Percentiles rank a stretch among this genome's conserved stretches.
phyloP scores from a whole-genome alignment of 2,888 invertebrate species.

The Aricia artaxerxes region DNA sequence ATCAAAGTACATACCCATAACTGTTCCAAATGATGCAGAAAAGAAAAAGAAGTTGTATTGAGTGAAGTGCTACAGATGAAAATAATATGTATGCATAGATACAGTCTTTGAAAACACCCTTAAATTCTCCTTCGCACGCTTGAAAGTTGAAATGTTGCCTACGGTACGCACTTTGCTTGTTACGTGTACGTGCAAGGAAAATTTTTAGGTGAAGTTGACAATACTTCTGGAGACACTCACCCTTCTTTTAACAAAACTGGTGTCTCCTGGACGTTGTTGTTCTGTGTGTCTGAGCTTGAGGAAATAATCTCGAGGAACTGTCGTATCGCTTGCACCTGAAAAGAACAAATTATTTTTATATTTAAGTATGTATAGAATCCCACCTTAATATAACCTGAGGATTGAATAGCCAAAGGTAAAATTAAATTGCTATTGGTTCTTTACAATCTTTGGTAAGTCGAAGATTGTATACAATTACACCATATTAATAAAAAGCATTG shows the following conservation, averaged over 20 bases:
- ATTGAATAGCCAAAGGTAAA: no score
- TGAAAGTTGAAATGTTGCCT: neutral
- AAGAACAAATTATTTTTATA: slow-evolving; percentile 32
- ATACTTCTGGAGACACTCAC: slow-evolving; percentile 77
- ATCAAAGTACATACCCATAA: slow-evolving; percentile 65
- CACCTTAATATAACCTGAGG: no score
- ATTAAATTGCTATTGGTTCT: no score
- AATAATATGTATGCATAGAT: slow-evolving; percentile 21
- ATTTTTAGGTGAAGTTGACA: neutral
- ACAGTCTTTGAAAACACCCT: neutral
- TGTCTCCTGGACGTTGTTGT: slow-evolving; percentile 81
- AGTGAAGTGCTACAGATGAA: slow-evolving; percentile 30
- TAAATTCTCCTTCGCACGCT: neutral
- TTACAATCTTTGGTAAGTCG: no score
- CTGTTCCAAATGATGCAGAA: slow-evolving; percentile 62
- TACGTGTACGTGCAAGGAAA: neutral
- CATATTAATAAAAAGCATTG: no score
- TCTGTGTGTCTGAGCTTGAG: slow-evolving; percentile 85
- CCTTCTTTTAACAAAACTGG: slow-evolving; percentile 95
- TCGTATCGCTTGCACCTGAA: slow-evolving; percentile 85
- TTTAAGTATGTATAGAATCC: neutral
- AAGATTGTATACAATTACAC: no score
- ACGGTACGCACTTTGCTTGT: neutral
- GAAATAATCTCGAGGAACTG: slow-evolving; percentile 95
- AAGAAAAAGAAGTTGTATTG: slow-evolving; percentile 42